Percentiles rank a stretch among this genome's conserved stretches.
Conservation (phyloP, 2,888 invertebrate genomes). For the Autographa pulchrina region DNA sequence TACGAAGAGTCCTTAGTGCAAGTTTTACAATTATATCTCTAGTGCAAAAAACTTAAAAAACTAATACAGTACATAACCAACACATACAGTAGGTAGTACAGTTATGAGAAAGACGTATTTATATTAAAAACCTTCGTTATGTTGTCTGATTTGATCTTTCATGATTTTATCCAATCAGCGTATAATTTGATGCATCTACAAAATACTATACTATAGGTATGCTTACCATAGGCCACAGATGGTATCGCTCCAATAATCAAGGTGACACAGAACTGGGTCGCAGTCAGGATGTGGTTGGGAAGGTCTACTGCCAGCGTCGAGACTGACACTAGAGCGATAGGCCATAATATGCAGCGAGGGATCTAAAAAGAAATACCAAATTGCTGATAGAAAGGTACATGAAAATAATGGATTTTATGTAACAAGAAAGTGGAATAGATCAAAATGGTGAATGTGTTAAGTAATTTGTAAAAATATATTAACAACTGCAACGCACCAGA, state of each 20-base stretch:
- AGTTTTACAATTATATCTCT: background rate
- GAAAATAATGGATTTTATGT: background rate
- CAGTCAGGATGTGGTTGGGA: slow-evolving; percentile 76
- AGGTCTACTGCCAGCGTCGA: slow-evolving; percentile 75
- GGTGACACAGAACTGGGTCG: slow-evolving; percentile 68
- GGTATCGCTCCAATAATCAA: slow-evolving; percentile 71
- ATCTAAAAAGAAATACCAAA: slow-evolving; percentile 64
- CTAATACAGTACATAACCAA: too few species aligned
- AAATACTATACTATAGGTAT: too few species aligned
- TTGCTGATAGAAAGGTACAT: background rate
- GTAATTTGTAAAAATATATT: too few species aligned
- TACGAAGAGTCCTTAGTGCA: background rate
- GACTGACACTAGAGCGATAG: slow-evolving; percentile 71
- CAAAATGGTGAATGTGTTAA: too few species aligned
- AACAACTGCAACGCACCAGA: too few species aligned
- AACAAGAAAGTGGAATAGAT: too few species aligned
- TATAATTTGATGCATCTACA: background rate
- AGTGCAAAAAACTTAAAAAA: too few species aligned
- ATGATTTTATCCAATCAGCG: too few species aligned
- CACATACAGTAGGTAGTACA: too few species aligned
- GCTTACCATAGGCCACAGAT: slow-evolving; percentile 79
- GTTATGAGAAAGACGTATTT: too few species aligned
- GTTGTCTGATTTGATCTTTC: too few species aligned
- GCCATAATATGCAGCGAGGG: slow-evolving; percentile 81
- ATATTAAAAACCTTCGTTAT: too few species aligned